Base-by-base conservation (phyloP, 2,888 invertebrate species). In the Heteromyza rotundicornis region DNA sequence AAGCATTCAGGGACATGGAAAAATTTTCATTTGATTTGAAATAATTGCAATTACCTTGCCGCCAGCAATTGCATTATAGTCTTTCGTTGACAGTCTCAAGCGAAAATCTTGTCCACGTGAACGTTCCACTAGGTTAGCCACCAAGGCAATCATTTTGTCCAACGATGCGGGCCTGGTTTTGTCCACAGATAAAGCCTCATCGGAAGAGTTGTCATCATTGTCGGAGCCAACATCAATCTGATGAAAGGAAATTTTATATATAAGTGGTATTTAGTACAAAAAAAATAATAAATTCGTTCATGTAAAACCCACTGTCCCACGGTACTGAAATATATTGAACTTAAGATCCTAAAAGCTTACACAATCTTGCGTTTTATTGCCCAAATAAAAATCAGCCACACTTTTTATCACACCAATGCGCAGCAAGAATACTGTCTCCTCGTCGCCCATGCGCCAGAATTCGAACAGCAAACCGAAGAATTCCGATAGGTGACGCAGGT, bases 401-500 rank as follows among this genome's bases (percentile, higher is more conserved):
- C 90, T 92, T 62, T 93, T 90, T 67, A 97, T 95, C 35, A 95
- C 92, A 77, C 94, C 92, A 60, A 93, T 90, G 23, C 92, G 88
- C 67, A 96, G 86, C 74, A 97, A 85, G 84, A 96, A 97, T 79
- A 90, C 88, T 24, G 93, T 91, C 80, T 97, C 96, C 73, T 95
- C 95, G 67, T 95, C 95, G 0, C 96, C 96, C 93, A 96, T 94
- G 80, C 95, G 92, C 71, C 95, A 94, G 83, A 96, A 96, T 82
- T 97, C 96, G 80, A 94, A 92, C 65, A 97, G 84, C 73, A 97
- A 88, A 40, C 92, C 91, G 82, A 97, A 97, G 83, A 95, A 96
- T 82, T 97, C 97, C 1, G 95, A 93, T 67, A 97, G 85, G 81
- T 96, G 94, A 64, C 94, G 90, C 64, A 94, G 80, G 82, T 95